These are phyloP conservation scores for Sakesphorus luctuosus DNA, from an alignment of 2,113 vertebrate genomes.

Conservation along the genomic window DNA sequence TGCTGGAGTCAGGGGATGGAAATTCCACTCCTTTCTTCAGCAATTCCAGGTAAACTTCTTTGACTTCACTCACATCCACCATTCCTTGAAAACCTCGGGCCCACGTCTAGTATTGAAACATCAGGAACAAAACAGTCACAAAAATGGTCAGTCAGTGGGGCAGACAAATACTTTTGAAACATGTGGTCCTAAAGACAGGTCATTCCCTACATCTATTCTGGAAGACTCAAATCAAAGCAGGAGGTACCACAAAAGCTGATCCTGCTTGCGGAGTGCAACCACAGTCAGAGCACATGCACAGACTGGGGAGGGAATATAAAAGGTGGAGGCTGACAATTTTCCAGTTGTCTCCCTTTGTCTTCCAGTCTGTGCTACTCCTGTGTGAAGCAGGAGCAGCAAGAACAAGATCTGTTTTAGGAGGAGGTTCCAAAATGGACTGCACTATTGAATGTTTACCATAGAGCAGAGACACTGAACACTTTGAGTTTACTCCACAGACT, in stretches of 20 bases:
- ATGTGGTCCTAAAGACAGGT: background rate
- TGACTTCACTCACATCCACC: slow-evolving; percentile 78
- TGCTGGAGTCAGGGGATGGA: slow-evolving; percentile 46
- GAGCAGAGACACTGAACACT: background rate
- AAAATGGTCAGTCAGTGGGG: background rate
- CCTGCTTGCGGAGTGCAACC: background rate
- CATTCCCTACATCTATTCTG: background rate
- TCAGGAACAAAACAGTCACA: background rate
- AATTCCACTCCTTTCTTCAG: slow-evolving; percentile 82
- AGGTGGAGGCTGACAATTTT: background rate
- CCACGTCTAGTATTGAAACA: slow-evolving; percentile 71
- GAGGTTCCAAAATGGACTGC: background rate
- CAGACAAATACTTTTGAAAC: background rate
- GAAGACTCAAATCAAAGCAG: background rate
- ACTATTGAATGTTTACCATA: background rate
- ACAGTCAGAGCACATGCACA: background rate
- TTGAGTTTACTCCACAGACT: background rate
- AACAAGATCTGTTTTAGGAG: background rate
- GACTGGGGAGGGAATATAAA: background rate
- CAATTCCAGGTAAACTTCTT: slow-evolving; percentile 79
- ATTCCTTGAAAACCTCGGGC: slow-evolving; percentile 72
- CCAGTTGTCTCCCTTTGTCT: background rate
- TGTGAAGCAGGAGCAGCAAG: background rate
- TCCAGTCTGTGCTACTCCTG: background rate
- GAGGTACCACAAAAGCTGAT: background rate